Percentiles rank a stretch among this genome's conserved stretches.
Evolutionary conservation across 2,113 vertebrate genomes (phyloP).

Genomic region (Chelonoidis abingdonii): DNA sequence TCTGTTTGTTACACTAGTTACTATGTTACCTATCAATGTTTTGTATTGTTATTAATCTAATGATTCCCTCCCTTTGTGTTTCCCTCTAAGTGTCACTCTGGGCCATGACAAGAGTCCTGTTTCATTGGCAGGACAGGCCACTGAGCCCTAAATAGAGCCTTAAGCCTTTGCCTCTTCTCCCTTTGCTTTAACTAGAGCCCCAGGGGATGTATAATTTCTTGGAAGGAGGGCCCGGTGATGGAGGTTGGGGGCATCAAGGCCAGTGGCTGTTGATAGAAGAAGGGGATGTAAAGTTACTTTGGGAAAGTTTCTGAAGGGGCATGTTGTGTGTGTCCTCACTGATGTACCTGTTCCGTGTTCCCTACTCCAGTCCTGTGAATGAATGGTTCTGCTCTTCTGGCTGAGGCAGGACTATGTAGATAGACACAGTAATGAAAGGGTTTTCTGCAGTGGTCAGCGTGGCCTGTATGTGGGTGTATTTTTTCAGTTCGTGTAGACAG

Average conservation of each 20-base stretch:
- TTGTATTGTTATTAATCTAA: background rate
- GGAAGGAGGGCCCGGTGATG: background rate
- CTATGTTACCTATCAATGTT: background rate
- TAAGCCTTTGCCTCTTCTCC: background rate
- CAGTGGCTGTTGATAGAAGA: background rate
- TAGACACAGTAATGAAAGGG: background rate
- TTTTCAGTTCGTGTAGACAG: background rate
- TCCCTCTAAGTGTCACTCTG: background rate
- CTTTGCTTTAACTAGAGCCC: background rate
- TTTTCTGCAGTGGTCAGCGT: background rate
- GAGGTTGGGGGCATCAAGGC: background rate
- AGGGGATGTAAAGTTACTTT: background rate
- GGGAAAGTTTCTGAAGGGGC: too few species aligned
- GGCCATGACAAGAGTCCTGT: background rate
- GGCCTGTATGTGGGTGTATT: background rate
- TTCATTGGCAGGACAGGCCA: background rate
- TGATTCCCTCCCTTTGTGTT: background rate
- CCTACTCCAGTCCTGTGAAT: too few species aligned
- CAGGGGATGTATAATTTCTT: background rate
- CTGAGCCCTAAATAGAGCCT: accelerated
- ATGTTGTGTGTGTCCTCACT: too few species aligned
- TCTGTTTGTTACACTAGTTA: background rate
- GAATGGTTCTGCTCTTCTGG: too few species aligned
- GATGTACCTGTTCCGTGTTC: too few species aligned
- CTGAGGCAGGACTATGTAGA: background rate